These are phyloP conservation scores for Ectemnius continuus DNA, from an alignment of 2,888 invertebrate genomes.

Conservation along the genomic window DNA sequence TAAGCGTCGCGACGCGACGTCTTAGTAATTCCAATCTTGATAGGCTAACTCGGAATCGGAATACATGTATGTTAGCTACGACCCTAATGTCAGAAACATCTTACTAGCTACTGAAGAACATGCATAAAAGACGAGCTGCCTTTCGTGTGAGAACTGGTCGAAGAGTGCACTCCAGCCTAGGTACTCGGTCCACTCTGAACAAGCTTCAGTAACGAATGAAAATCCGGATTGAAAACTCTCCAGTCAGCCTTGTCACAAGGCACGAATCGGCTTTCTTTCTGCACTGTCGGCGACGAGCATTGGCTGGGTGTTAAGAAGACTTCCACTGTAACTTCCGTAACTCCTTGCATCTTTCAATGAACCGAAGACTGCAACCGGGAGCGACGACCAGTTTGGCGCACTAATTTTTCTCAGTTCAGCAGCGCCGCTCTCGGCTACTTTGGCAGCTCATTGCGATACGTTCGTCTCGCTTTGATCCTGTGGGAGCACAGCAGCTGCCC, in stretches of 20 bases:
- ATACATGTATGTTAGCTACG: neutral
- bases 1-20: neutral
- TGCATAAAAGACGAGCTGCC: neutral
- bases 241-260: slow-evolving; percentile 42
- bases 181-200: slow-evolving; percentile 38
- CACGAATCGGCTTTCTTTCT: slow-evolving; percentile 56
- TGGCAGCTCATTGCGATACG: slow-evolving; percentile 16
- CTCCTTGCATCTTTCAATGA: slow-evolving; percentile 32
- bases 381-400: slow-evolving; percentile 2
- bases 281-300: slow-evolving; percentile 35
- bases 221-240: slow-evolving; percentile 61
- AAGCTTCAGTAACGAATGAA: slow-evolving; percentile 58
- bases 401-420: neutral
- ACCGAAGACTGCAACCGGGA: slow-evolving; percentile 14
- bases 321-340: slow-evolving; percentile 32
- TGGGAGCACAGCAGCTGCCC: slow-evolving; percentile 71
- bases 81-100: neutral
- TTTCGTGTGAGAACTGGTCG: too few species aligned
- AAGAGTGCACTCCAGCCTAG: neutral
- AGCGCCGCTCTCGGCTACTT: neutral
- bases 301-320: slow-evolving; percentile 28
- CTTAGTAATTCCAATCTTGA: slow-evolving; percentile 1
- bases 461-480: slow-evolving; percentile 41
- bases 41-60: neutral
- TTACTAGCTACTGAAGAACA: neutral